phyloP scores from a whole-genome alignment of 2,888 invertebrate genomes.

The Pyrochroa serraticornis region DNA sequence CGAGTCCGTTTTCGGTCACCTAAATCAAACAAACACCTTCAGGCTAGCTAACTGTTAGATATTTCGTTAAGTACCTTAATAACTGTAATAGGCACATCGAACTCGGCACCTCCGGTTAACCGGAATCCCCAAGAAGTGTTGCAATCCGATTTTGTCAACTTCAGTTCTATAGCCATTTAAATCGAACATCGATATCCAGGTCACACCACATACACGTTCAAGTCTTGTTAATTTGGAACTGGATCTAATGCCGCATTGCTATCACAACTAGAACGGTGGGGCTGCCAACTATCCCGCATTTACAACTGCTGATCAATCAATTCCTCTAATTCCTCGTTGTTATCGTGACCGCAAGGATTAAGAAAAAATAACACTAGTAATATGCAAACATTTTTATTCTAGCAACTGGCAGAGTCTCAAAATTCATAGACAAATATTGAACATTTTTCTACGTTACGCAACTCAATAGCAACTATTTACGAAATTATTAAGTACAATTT shows the following conservation, averaged over 20 bases:
- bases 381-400: not conserved
- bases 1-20: conserved; percentile 82
- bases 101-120: conserved; percentile 76
- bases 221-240: conserved; percentile 26
- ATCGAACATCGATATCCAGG: conserved; percentile 12
- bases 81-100: conserved; percentile 74
- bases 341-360: not conserved
- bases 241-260: conserved; percentile 40
- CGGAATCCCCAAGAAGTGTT: conserved; percentile 80
- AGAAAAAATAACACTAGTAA: not conserved
- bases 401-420: not conserved
- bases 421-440: no score
- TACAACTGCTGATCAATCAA: conserved; percentile 14
- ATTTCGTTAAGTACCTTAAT: conserved; percentile 65
- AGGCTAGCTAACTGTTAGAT: not conserved
- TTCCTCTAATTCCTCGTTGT: not conserved
- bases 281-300: conserved; percentile 34
- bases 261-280: conserved; percentile 33
- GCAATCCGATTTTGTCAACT: conserved; percentile 64
- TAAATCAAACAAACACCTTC: conserved; percentile 51
- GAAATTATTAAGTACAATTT: not conserved
- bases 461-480: not conserved
- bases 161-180: conserved; percentile 72
- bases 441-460: not conserved
- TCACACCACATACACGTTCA: conserved; percentile 28